Conservation (phyloP, 2,888 invertebrate genomes). For the Xestobium rufovillosum region DNA sequence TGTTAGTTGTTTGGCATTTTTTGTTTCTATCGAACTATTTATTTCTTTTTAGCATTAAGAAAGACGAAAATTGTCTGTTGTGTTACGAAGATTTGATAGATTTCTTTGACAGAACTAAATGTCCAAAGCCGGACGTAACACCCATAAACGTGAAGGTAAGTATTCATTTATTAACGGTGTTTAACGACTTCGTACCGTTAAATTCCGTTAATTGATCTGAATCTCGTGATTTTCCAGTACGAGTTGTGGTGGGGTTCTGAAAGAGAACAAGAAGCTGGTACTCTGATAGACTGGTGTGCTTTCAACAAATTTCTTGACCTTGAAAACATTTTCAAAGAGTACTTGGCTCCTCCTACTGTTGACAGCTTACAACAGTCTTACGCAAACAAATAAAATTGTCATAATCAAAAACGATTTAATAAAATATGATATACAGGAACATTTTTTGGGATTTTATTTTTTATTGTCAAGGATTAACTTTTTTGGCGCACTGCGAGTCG, state of each 20-base stretch:
- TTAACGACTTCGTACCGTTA: too few species aligned
- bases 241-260: conserved; percentile 45
- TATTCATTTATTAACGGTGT: too few species aligned
- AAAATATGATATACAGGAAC: too few species aligned
- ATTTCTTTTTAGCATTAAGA: conserved; percentile 47
- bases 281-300: conserved; percentile 44
- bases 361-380: too few species aligned
- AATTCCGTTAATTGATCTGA: too few species aligned
- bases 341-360: neutral
- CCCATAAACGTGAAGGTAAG: conserved; percentile 48
- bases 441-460: too few species aligned
- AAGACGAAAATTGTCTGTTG: conserved; percentile 58
- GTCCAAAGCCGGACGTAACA: conserved; percentile 44
- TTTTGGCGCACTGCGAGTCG: too few species aligned
- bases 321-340: conserved; percentile 36
- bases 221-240: conserved; percentile 41
- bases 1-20: conserved; percentile 44
- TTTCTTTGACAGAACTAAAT: conserved; percentile 62
- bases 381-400: too few species aligned
- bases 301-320: conserved; percentile 46
- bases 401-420: too few species aligned
- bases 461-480: too few species aligned
- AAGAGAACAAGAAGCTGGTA: conserved; percentile 39
- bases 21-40: conserved; percentile 1
- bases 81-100: conserved; percentile 60